Evolutionary conservation across 2,797 vertebrate genomes (phyloP).

Genomic region (Percopsis omiscomaycus): DNA sequence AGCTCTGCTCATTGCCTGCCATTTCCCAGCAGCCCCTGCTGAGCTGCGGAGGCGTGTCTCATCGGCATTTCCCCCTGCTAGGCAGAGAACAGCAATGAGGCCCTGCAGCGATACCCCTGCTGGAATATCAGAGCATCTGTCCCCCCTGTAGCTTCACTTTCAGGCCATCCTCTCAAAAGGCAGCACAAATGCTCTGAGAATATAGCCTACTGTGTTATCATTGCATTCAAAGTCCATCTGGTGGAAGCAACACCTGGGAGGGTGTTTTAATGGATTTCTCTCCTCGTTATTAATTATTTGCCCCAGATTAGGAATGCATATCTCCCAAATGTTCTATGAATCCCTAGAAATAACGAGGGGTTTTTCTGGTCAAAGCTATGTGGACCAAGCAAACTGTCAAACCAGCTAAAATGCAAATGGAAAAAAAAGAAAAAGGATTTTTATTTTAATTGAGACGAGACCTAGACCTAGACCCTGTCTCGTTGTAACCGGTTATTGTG

Average conservation of each 20-base stretch:
- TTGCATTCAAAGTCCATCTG: slow-evolving; percentile 59
- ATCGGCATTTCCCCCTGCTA: slow-evolving; percentile 46
- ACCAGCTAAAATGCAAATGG: slow-evolving; percentile 50
- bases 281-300: no score
- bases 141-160: slow-evolving; percentile 61
- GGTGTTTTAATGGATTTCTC: slow-evolving; percentile 19
- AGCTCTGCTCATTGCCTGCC: slow-evolving; percentile 34
- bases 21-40: slow-evolving; percentile 41
- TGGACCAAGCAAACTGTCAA: slow-evolving; percentile 56
- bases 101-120: slow-evolving; percentile 61
- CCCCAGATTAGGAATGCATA: no score
- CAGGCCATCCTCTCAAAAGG: slow-evolving; percentile 60
- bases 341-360: no score
- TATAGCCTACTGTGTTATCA: slow-evolving; percentile 59
- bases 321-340: no score
- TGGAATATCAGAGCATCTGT: slow-evolving; percentile 70
- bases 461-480: no score
- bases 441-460: no score
- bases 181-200: slow-evolving; percentile 6
- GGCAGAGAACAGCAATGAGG: slow-evolving; percentile 49
- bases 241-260: slow-evolving; percentile 59
- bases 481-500: no score
- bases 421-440: slow-evolving; percentile 22
- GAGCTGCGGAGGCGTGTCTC: slow-evolving; percentile 59
- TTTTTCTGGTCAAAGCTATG: slow-evolving; percentile 32